Base-by-base conservation (phyloP, 2,797 vertebrate species). In the Luscinia luscinia region DNA sequence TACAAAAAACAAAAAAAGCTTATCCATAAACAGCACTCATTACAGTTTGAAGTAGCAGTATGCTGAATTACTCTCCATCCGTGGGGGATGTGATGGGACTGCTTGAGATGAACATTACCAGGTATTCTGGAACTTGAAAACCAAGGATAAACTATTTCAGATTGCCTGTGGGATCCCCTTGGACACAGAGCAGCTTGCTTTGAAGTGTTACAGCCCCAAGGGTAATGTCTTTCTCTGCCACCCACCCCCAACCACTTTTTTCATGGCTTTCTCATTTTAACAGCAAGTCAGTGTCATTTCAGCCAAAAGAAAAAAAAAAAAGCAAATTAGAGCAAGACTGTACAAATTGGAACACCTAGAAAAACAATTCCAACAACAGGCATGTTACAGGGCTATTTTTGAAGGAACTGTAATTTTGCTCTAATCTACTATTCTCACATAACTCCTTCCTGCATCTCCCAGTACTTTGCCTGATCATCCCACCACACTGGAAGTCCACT, bases 61-160 rank as follows among this genome's bases (percentile, higher is more conserved):
- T 40, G 67, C 87, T 92, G 87, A 94, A 93, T 87, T 93, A 78
- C 67, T 79, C 79, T 94, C 87, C 83, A 86, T 93, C 89, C 94
- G 94, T 41, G 61, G 84, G 27, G 11, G 52, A 95, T 67, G 59
- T 64, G 87, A 91, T 86, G 69, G 52, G 59, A 78, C 55, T 74
- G 63, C 91, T 93, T 84, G 59, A 96, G 83, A 79, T 46, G 76
- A 92, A 69, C 36, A 75, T n/a, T 66, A 68, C 21, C 1, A 0
- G 17, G 20, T 45, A 45, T 38, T 73, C 62, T 27, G 36, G 59
- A 96, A 85, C 32, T 69, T 20, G 27, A 73, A 82, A 90, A 64
- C 0, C 0, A 85, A 95, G 91, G 64, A 32, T 43, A 17, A 0
- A 0, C 21, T 52, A 76, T 66, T 89, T 86, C 79, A 84, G 66